Evolutionary conservation across 2,797 vertebrate species (phyloP), one percentile per base, ranked within the genome.

Genomic region (Coracias cyanogaster): DNA sequence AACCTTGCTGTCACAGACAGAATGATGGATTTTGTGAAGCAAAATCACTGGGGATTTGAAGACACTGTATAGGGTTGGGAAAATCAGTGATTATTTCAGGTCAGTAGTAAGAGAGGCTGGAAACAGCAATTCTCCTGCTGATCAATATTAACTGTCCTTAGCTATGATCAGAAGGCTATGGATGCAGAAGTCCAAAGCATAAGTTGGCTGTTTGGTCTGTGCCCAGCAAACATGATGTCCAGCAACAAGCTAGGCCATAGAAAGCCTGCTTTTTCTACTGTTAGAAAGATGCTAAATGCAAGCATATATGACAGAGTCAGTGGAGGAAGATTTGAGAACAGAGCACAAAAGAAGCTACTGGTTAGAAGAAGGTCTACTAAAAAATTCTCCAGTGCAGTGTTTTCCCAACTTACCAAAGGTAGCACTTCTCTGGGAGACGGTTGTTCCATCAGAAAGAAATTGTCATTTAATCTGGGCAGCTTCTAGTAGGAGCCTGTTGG

Each of bases 31-130:
- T 92, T 90, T 57, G 5, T 10, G 3, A 12, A 37, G 26, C 12
- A 58, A 78, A 91, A n/a, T 74, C 39, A 9, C 7, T 20, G 39
- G 7, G 28, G 9, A 45, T 90, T 74, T 90, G 49, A 90, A 80
- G 57, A 14, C 7, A 15, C 19, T 4, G 3, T 10, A 1, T 14
- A 7, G 0, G 2, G 3, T 13, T 66, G 11, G 37, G 19, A 58
- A 66, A 31, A 58, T 57, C 15, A 49, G 45, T 6, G 46, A 19
- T 9, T 72, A 15, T 80, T 82, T 85, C 46, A 62, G 10, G 6
- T 66, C 48, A 46, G 33, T n/a, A 28, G 15, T 19, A 49, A 76
- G 65, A 81, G 57, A 67, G 6, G 2, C 5, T 78, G 49, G 49
- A 81, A 78, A 64, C 8, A 37, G 37, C 37, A 37, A 37, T 37